Evolutionary conservation across 2,888 invertebrate genomes (phyloP), one percentile per base, ranked within the genome.

Genomic region (Geophilus truncorum): DNA sequence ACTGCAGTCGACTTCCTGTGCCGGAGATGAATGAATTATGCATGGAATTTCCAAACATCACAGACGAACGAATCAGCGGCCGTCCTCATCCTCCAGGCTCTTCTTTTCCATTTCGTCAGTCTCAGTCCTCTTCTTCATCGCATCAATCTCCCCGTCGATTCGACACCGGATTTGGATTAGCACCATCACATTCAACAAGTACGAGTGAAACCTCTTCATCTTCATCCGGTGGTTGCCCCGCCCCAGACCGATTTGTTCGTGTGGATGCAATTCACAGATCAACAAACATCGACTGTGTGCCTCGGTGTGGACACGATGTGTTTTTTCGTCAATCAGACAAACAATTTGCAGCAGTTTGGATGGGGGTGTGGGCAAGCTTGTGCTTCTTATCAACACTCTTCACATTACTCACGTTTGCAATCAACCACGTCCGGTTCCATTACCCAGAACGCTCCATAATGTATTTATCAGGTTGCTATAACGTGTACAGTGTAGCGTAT

Each of bases 1-100:
- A 93, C 87, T 96, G 96, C 86, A 90, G 91, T 1, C 90, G 91
- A 23, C 92, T 96, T 85, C 96, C 95, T 0, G 91, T 93, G 84
- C 90, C 92, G 4, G 91, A 90, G 62, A 89, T 90, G 83, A 89
- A 91, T 12, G 90, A 92, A 80, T 88, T 95, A 5, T 95, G 95
- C 87, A 94, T 95, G 93, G 91, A 92, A 83, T 92, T 87, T 9
- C 88, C 87, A 0, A 85, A 84, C 40, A 84, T 83, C 45, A 84
- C 80, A 57, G 82, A 85, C 83, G 45, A 81, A 89, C 90, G 4
- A 18, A 70, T n/a, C 6, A 12, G 70, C 18, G 25, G 12, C 10
- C 70, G 7, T 9, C 23, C 62, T 12, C 23, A 12, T 62, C 62
- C 21, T 5, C 7, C 12, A 5, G 62, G 18, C 62, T 7, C 12